Evolutionary conservation across 2,888 invertebrate species (phyloP).

Genomic region (Hirtodrosophila confusa): DNA sequence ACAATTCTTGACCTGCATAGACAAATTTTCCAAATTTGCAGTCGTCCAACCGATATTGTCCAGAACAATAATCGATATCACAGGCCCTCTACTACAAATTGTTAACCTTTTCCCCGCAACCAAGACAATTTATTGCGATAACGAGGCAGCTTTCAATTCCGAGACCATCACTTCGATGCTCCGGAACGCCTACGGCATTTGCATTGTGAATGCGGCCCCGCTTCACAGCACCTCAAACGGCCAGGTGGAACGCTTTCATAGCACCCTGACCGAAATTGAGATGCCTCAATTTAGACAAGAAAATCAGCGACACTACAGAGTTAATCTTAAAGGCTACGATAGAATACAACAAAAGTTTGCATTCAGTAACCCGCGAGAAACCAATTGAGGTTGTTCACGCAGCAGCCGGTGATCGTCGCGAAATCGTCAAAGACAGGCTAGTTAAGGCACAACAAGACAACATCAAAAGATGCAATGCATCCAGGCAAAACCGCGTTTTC

Average conservation of each 20-base stretch:
- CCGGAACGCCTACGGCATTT: neutral
- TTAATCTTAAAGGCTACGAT: constrained; percentile 7
- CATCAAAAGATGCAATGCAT: constrained; percentile 5
- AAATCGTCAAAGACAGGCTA: constrained; percentile 1
- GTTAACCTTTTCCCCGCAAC: no score
- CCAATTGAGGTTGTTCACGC: no score
- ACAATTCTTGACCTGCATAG: constrained; percentile 19
- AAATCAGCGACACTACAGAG: constrained; percentile 9
- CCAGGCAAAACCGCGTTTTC: constrained; percentile 10
- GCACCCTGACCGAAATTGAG: constrained; percentile 14
- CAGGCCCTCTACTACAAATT: no score
- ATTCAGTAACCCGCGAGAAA: neutral
- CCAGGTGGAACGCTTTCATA: constrained; percentile 20
- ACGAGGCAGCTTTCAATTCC: constrained; percentile 27
- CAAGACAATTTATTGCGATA: constrained; percentile 23
- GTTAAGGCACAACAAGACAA: constrained; percentile 1
- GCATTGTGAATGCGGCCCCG: constrained; percentile 22
- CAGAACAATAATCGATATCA: constrained; percentile 11
- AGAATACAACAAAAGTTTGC: constrained; percentile 2
- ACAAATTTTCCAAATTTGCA: constrained; percentile 35
- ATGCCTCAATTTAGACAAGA: constrained; percentile 13
- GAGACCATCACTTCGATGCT: constrained; percentile 6
- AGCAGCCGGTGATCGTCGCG: neutral
- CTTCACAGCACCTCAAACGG: constrained; percentile 27
- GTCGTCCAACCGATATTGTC: constrained; percentile 22